Conservation (phyloP, 2,888 invertebrate species). For the Diarsia brunnea region DNA sequence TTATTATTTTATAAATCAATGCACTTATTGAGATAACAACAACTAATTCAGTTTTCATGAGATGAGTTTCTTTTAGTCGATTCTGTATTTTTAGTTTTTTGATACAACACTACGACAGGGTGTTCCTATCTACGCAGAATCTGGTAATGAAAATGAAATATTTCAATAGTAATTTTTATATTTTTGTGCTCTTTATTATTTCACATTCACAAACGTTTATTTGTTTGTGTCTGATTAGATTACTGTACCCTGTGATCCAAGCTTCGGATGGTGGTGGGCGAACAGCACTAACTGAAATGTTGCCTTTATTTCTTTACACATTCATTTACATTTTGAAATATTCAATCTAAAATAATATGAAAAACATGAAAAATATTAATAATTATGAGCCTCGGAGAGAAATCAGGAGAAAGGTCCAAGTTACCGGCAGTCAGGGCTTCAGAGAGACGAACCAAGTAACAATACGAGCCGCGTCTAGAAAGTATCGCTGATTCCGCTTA, state of each 20-base stretch:
- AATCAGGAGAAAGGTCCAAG: not conserved
- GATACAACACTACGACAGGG: conserved; percentile 20
- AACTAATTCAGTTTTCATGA: fast-evolving
- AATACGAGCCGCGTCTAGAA: not conserved
- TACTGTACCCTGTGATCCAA: too few relatives aligned
- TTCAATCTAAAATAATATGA: not conserved
- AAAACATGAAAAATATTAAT: not conserved
- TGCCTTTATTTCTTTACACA: too few relatives aligned
- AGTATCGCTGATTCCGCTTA: not conserved
- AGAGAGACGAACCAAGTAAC: not conserved
- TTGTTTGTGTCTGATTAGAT: too few relatives aligned
- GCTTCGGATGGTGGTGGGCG: too few relatives aligned
- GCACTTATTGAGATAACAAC: not conserved
- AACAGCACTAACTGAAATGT: too few relatives aligned
- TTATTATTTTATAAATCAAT: not conserved
- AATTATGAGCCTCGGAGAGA: not conserved
- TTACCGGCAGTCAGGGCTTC: not conserved
- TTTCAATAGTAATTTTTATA: not conserved
- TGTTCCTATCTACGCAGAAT: conserved; percentile 22
- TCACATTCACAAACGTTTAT: not conserved
- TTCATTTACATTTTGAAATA: not conserved
- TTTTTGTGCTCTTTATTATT: not conserved
- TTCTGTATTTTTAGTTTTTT: not conserved
- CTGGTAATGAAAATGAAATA: not conserved
- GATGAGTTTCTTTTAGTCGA: conserved; percentile 10